Conservation (phyloP, 2,888 invertebrate genomes). For the Drosophila parthenogenetica region DNA sequence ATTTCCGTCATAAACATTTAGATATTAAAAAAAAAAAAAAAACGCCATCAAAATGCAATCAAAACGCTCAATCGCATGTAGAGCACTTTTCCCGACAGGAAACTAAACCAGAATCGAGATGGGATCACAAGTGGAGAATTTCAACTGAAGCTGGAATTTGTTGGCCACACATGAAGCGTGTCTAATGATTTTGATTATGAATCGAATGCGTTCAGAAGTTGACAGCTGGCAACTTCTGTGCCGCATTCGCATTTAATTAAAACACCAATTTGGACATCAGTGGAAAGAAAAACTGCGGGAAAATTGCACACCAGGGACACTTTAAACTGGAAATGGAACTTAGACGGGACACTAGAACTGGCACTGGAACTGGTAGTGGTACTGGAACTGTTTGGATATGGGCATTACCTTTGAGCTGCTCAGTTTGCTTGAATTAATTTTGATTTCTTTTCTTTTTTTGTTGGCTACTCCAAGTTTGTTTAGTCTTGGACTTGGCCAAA, state of each 20-base stretch:
- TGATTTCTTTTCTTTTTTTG: neutral
- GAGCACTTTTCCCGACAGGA: constrained; percentile 33
- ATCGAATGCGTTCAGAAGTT: constrained; percentile 16
- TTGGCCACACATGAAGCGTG: constrained; percentile 30
- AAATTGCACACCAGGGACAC: constrained; percentile 74
- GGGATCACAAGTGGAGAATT: neutral
- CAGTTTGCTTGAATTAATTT: neutral
- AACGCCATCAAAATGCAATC: constrained; percentile 40
- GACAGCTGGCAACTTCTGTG: constrained; percentile 54
- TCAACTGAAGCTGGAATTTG: neutral
- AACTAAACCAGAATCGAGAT: constrained; percentile 36
- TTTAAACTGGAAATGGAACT: constrained; percentile 35
- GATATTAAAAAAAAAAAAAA: constrained; percentile 40
- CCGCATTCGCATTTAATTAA: constrained; percentile 67
- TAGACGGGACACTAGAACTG: constrained; percentile 35
- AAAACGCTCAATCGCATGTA: neutral
- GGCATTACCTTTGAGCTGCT: constrained; percentile 66
- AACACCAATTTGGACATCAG: constrained; percentile 43
- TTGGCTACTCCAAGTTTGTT: constrained; percentile 21
- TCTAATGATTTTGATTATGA: constrained; percentile 30
- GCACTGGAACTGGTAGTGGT: constrained; percentile 38
- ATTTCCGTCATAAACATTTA: constrained; percentile 56
- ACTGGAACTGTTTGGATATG: constrained; percentile 23
- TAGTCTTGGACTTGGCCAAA: constrained; percentile 35
- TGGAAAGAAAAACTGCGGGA: constrained; percentile 15